Evolutionary conservation across 2,113 vertebrate genomes (phyloP).

Genomic region (Coptodon bakossiorum): DNA sequence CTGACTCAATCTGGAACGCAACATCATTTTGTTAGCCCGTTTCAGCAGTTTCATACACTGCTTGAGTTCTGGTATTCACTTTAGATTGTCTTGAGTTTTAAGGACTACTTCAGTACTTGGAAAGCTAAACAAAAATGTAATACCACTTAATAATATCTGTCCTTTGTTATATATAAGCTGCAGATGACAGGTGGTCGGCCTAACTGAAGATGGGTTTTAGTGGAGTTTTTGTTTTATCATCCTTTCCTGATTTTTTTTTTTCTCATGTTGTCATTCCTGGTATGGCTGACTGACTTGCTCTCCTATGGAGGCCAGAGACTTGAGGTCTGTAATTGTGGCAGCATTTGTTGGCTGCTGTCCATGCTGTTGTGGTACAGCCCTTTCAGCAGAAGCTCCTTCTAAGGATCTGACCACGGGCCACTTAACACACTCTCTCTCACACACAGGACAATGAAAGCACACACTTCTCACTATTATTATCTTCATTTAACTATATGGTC

Average conservation of each 20-base stretch:
- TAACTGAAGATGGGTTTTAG: neutral
- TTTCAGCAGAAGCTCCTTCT: slow-evolving; percentile 22
- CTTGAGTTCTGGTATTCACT: neutral
- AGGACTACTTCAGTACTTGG: neutral
- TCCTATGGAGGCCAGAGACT: neutral
- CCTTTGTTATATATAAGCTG: neutral
- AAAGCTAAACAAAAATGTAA: neutral
- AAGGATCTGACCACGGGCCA: slow-evolving; percentile 17
- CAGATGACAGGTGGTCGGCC: neutral
- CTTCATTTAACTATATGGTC: neutral
- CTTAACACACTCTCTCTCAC: neutral
- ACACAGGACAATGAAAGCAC: neutral
- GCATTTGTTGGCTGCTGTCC: slow-evolving; percentile 28
- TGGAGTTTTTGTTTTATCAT: neutral
- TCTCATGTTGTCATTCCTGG: neutral
- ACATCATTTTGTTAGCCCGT: neutral
- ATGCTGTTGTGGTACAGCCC: slow-evolving; percentile 9
- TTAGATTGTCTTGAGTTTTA: neutral
- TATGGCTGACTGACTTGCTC: neutral
- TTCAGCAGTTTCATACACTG: neutral
- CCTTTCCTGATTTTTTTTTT: neutral
- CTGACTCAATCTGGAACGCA: neutral
- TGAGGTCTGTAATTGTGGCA: slow-evolving; percentile 53
- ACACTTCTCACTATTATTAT: slow-evolving; percentile 2
- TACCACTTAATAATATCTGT: neutral